Conservation (phyloP, 1,140 invertebrate genomes). For the Copidosoma floridanum region DNA sequence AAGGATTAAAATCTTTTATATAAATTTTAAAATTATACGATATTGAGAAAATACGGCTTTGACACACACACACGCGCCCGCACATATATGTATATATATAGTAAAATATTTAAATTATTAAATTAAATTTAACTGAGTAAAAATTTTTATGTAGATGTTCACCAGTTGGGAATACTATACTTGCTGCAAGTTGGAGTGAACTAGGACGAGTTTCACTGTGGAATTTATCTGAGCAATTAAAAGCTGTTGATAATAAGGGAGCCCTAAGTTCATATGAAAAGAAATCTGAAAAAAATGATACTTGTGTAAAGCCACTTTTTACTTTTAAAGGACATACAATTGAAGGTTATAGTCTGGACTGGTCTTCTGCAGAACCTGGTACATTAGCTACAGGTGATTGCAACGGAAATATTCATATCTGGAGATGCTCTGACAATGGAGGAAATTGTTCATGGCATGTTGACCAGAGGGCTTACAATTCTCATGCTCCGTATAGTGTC, state of each 20-base stretch:
- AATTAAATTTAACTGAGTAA: not conserved
- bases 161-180: conserved; percentile 51
- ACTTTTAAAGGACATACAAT: conserved; percentile 87
- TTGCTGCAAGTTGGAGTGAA: conserved; percentile 93
- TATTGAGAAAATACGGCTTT: too few relatives aligned
- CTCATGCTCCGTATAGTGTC: conserved; percentile 83
- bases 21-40: too few relatives aligned
- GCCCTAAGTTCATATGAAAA: conserved; percentile 63
- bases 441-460: conserved; percentile 77
- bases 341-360: conserved; percentile 95
- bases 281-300: conserved; percentile 58
- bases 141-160: conserved; percentile 35
- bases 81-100: too few relatives aligned
- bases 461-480: conserved; percentile 82
- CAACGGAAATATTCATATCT: conserved; percentile 88
- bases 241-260: conserved; percentile 71
- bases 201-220: conserved; percentile 86
- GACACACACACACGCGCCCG: too few relatives aligned
- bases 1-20: not conserved
- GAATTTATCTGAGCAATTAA: conserved; percentile 80
- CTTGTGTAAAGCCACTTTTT: conserved; percentile 69
- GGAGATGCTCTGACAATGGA: conserved; percentile 70
- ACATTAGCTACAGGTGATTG: conserved; percentile 87
- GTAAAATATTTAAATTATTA: not conserved
- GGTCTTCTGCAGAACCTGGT: conserved; percentile 79